Base-by-base conservation (phyloP, 1,140 invertebrate species). In the Rhagoletis zephyria region DNA sequence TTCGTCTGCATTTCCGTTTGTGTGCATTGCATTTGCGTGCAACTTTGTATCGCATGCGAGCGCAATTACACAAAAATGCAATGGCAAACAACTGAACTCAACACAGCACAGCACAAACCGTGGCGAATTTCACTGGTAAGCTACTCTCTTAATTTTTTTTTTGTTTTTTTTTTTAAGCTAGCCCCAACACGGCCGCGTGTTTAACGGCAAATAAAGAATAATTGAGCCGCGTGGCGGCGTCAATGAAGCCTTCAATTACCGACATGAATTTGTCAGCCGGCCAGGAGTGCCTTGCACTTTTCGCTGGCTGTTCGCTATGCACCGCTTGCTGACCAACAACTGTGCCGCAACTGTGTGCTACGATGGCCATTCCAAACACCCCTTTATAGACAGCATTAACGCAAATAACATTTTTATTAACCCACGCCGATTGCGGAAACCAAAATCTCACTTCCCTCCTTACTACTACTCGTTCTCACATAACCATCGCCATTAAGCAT, bases 381-480 rank as follows among this genome's bases (percentile, higher is more conserved):
- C 14, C 48, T 81, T 81, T 81, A 59, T 51, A 3, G 16, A 56
- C 74, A 59, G 48, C 48, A 81, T 81, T 81, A 81, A 48, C 48
- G 12, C 48, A 56, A 81, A 81, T 81, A 81, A 51, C 45, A 81
- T 81, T 81, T 77, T 81, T 81, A 81, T 81, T 81, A 81, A 48
- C 74, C 74, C 45, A 56, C 30, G 1, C 14, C n/a, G 48, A 81
- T 19, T 59, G 74, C 74, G 30, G 48, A 56, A 56, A 56, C 45
- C 45, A 56, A 81, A 77, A 81, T 19, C 30, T 56, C 3, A n/a
- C n/a, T 2, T 51, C 9, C n/a, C 1, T 7, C 14, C 14, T 30
- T 30, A 30, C 30, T 1, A 30, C 30, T 30, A 30, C 30, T 16
- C 12, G 4, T 63, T 12, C 12, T 63, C 19, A 30, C 0, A 30